phyloP scores from a whole-genome alignment of 2,797 vertebrate genomes.

The Bucorvus abyssinicus region DNA sequence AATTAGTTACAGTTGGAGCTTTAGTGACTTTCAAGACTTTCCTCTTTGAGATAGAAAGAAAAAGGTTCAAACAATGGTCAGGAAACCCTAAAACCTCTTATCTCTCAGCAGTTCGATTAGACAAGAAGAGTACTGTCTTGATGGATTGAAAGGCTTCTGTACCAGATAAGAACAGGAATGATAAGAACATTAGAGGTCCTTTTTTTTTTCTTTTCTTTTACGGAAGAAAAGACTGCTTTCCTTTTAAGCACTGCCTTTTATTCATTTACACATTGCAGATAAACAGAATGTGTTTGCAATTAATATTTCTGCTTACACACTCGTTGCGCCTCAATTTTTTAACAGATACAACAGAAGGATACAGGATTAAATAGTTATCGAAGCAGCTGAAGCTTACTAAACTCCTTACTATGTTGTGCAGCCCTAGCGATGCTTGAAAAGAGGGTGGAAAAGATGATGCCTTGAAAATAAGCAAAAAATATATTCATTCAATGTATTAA shows the following conservation, averaged over 20 bases:
- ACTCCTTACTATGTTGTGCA: not conserved
- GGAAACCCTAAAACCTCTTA: constrained; percentile 69
- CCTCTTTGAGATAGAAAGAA: constrained; percentile 56
- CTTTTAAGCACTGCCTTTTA: constrained; percentile 25
- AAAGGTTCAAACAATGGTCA: constrained; percentile 68
- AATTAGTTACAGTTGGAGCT: constrained; percentile 73
- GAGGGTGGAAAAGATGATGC: not conserved
- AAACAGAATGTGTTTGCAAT: constrained; percentile 21
- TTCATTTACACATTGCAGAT: constrained; percentile 5
- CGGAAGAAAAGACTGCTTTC: not conserved
- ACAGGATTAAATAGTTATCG: not conserved
- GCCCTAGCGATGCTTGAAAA: not conserved
- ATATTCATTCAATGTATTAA: not conserved
- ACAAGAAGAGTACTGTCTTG: constrained; percentile 58
- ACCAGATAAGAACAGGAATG: constrained; percentile 53
- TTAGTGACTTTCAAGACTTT: constrained; percentile 64
- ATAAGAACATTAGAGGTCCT: constrained; percentile 32
- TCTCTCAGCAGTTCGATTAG: constrained; percentile 59
- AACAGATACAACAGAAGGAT: not conserved
- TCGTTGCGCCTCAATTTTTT: not conserved
- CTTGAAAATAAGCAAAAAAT: not conserved
- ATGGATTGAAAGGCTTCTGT: constrained; percentile 43
- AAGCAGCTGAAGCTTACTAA: not conserved
- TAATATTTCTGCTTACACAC: not conserved
- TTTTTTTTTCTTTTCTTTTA: not conserved